Evolutionary conservation across 53 echinoderm and acorn worm species (phyloP).

Genomic region (Echinometra lucunter): DNA sequence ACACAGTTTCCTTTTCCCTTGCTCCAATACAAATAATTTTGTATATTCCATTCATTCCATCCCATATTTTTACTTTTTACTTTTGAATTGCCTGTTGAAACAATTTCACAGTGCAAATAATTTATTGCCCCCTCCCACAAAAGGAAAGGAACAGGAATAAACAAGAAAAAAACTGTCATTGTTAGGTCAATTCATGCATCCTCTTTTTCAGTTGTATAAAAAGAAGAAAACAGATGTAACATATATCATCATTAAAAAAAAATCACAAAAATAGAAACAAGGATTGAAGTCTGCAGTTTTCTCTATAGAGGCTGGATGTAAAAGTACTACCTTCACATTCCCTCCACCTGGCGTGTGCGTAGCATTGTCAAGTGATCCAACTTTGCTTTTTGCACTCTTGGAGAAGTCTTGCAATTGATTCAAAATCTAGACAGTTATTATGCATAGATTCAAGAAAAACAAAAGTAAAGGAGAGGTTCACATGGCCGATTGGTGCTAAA

Average conservation of each 20-base stretch:
- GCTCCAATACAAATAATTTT: neutral
- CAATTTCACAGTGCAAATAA: neutral
- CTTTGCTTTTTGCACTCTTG: conserved; percentile 84
- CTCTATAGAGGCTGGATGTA: neutral
- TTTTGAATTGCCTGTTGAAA: neutral
- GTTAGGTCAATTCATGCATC: neutral
- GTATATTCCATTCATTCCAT: neutral
- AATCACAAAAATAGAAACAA: neutral
- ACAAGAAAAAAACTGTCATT: neutral
- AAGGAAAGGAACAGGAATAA: neutral
- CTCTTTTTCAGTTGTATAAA: neutral
- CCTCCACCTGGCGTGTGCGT: conserved; percentile 85
- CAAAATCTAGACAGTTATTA: neutral
- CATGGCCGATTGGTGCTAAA: neutral
- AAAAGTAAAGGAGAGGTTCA: neutral
- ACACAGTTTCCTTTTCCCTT: neutral
- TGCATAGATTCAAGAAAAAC: conserved; percentile 14
- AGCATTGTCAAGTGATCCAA: conserved; percentile 90
- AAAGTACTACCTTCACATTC: conserved; percentile 83
- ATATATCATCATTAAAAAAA: neutral
- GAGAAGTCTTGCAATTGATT: conserved; percentile 73
- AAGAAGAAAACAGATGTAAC: neutral
- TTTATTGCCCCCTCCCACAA: neutral
- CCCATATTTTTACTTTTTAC: neutral
- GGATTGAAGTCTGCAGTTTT: neutral